Conservation (phyloP, 2,888 invertebrate genomes). For the Drosophila algonquin region DNA sequence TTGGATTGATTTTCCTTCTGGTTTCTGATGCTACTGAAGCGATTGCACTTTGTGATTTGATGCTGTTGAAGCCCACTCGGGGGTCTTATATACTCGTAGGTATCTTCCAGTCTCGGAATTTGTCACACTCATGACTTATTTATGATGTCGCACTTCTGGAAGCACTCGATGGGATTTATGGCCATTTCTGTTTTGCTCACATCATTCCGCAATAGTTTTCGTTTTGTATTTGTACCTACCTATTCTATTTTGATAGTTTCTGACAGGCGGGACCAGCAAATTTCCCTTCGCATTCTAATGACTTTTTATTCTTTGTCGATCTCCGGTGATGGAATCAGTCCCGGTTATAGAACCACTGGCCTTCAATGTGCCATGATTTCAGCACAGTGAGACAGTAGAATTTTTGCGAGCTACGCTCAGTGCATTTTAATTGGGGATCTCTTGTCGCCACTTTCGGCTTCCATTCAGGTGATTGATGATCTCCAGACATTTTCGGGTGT, state of each 20-base stretch:
- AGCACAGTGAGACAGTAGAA: conserved; percentile 32
- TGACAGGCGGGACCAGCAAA: conserved; percentile 30
- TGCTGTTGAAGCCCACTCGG: conserved; percentile 37
- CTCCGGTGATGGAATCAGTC: conserved; percentile 34
- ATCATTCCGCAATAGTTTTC: conserved; percentile 32
- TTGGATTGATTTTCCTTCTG: conserved; percentile 29
- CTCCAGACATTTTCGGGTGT: conserved; percentile 18
- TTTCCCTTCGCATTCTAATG: conserved; percentile 66
- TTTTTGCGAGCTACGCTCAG: conserved; percentile 51
- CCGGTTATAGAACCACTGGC: conserved; percentile 26
- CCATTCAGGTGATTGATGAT: conserved; percentile 59
- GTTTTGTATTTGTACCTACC: conserved; percentile 14
- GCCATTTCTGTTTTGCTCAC: conserved; percentile 45
- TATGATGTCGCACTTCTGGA: conserved; percentile 57
- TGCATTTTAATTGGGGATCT: conserved; percentile 62
- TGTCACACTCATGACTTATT: conserved; percentile 62
- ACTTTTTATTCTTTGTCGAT: conserved; percentile 53
- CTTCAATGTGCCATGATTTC: conserved; percentile 58
- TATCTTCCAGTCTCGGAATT: background rate
- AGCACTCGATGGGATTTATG: conserved; percentile 41
- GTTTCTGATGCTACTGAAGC: conserved; percentile 51
- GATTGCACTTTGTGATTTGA: conserved; percentile 63
- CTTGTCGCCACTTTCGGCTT: conserved; percentile 45
- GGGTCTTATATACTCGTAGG: conserved; percentile 64
- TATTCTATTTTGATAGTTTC: conserved; percentile 53